Evolutionary conservation across 2,113 vertebrate genomes (phyloP), one percentile per base, ranked within the genome.

Genomic region (Kryptolebias marmoratus): DNA sequence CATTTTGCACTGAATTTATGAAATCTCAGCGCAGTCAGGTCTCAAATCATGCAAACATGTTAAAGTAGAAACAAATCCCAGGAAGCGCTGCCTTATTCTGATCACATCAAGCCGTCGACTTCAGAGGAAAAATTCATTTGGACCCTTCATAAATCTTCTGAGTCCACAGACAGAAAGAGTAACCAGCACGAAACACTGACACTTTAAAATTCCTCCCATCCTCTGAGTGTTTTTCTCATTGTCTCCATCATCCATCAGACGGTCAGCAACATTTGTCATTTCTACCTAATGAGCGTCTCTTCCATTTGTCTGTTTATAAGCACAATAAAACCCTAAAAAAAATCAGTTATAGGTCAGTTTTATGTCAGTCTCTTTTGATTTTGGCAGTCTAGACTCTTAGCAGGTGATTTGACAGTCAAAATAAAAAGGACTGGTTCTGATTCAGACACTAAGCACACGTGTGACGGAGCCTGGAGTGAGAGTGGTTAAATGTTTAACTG

Each of bases 131-230:
- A 85, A 85, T 85, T 84, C 81, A 76, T 90, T 84, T 86, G 62
- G 81, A 57, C 8, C n/a, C 80, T 59, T 88, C 88, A 90, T 91
- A 86, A 80, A 89, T 92, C 89, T 90, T 87, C 69, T 87, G 85
- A 88, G 89, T 57, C 47, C 69, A 80, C 82, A 78, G 64, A 89
- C 73, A 80, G 48, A 49, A 50, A 49, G 57, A 83, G 6, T 30
- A 45, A 62, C 77, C 59, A 71, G 45, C 52, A 86, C 71, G 73
- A 58, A 63, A 74, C 49, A 18, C 16, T 50, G 49, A n/a, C 49
- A n/a, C 50, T 83, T 80, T 81, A 86, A 88, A 81, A 88, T 81
- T 82, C 87, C 69, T 83, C 86, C 82, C 81, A 80, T 85, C 79
- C 36, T 32, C 16, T 7, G 27, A n/a, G n/a, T 15, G 14, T 55